These are phyloP conservation scores for Melanotaenia parkinsoni DNA, from an alignment of 2,797 vertebrate species.

Conservation along the genomic window DNA sequence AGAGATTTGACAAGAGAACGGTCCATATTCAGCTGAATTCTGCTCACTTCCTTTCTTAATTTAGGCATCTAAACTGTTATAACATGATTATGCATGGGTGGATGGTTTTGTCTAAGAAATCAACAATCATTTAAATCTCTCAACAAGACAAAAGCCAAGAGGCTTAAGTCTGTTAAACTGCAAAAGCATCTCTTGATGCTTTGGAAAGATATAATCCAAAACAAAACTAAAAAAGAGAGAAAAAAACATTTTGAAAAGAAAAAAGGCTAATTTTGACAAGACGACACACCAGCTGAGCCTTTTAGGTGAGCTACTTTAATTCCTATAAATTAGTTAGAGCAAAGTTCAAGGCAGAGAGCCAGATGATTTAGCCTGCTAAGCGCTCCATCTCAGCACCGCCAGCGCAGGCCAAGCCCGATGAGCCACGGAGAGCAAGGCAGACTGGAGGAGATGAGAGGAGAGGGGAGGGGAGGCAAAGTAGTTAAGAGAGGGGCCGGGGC, in stretches of 20 bases:
- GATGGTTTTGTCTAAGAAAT: slow-evolving; percentile 39
- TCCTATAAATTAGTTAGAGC: slow-evolving; percentile 82
- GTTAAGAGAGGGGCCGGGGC: slow-evolving; percentile 26
- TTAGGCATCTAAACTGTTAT: slow-evolving; percentile 27
- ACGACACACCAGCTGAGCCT: slow-evolving; percentile 51
- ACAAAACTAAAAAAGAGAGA: slow-evolving; percentile 1
- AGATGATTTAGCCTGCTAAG: slow-evolving; percentile 77
- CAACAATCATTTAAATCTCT: slow-evolving; percentile 51
- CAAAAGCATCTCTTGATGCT: slow-evolving; percentile 28
- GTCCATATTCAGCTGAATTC: slow-evolving; percentile 36
- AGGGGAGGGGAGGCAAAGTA: slow-evolving; percentile 23
- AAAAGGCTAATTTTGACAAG: slow-evolving; percentile 59
- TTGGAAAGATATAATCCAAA: slow-evolving; percentile 35
- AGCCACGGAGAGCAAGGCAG: slow-evolving; percentile 44
- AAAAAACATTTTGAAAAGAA: slow-evolving; percentile 13
- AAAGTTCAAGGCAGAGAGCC: slow-evolving; percentile 79
- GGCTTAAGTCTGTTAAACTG: slow-evolving; percentile 42
- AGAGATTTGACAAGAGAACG: slow-evolving; percentile 37
- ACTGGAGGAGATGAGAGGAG: slow-evolving; percentile 34
- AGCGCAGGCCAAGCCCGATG: slow-evolving; percentile 60
- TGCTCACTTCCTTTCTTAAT: slow-evolving; percentile 32
- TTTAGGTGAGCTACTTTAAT: slow-evolving; percentile 76
- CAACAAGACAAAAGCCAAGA: slow-evolving; percentile 36
- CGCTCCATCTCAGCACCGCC: slow-evolving; percentile 70
- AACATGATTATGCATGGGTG: slow-evolving; percentile 40